phyloP scores from a whole-genome alignment of 2,888 invertebrate species.

The Himalopsyche japonica region DNA sequence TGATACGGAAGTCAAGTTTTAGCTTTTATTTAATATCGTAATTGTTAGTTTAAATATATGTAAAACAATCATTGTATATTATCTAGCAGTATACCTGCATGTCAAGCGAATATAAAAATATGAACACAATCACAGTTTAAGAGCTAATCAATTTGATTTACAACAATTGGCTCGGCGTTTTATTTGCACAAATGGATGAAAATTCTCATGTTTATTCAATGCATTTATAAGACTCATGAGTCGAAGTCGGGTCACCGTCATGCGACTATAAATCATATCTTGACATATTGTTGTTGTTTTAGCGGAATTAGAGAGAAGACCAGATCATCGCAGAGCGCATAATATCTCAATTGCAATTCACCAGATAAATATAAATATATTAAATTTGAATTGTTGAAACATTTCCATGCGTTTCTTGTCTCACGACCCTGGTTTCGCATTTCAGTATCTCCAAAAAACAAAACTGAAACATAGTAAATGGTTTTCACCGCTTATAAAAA shows the following conservation, averaged over 20 bases:
- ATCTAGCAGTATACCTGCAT: background rate
- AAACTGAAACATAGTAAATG: too few relatives aligned
- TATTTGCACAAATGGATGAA: background rate
- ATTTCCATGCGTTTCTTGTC: too few relatives aligned
- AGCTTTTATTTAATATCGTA: too few relatives aligned
- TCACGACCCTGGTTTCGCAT: too few relatives aligned
- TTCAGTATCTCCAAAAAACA: too few relatives aligned
- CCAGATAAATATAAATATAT: too few relatives aligned
- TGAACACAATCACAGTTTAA: background rate
- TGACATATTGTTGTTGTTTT: background rate
- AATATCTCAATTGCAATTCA: too few relatives aligned
- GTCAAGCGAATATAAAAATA: background rate
- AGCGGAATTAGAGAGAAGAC: background rate
- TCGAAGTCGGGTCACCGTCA: background rate
- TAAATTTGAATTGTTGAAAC: too few relatives aligned
- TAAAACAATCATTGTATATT: background rate
- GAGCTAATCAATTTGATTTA: background rate
- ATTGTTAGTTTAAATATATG: too few relatives aligned
- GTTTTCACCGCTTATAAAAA: too few relatives aligned
- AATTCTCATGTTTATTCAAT: background rate
- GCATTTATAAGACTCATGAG: background rate
- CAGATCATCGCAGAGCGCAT: background rate
- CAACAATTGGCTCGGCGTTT: background rate
- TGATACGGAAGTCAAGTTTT: too few relatives aligned
- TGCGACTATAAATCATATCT: background rate